Evolutionary conservation across 2,113 vertebrate species (phyloP).

Genomic region (Platysteira castanea): DNA sequence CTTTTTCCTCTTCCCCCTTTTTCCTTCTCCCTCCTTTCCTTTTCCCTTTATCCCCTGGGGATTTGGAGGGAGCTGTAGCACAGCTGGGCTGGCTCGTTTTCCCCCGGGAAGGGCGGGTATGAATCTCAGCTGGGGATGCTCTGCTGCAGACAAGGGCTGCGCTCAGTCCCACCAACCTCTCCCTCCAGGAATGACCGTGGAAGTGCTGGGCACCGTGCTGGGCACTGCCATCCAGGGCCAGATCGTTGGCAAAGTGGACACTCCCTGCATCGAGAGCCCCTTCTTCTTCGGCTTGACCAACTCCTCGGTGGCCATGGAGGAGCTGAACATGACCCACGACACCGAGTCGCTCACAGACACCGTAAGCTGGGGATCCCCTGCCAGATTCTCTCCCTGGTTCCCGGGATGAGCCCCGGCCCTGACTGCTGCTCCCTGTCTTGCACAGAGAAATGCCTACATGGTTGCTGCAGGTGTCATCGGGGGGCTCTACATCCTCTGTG

Average conservation of each 20-base stretch:
- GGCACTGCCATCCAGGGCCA: slow-evolving; percentile 94
- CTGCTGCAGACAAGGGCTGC: background rate
- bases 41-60: background rate
- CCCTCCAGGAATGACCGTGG: slow-evolving; percentile 89
- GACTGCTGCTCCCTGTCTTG: background rate
- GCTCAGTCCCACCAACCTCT: background rate
- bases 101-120: background rate
- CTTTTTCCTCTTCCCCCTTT: too few relatives aligned
- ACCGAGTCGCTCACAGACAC: slow-evolving; percentile 70
- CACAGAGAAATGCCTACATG: slow-evolving; percentile 86
- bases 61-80: background rate
- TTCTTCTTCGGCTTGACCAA: background rate
- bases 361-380: slow-evolving; percentile 59
- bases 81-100: background rate
- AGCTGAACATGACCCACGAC: slow-evolving; percentile 67
- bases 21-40: too few relatives aligned
- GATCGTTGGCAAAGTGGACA: slow-evolving; percentile 82
- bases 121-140: background rate
- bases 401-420: background rate
- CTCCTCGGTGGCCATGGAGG: slow-evolving; percentile 45
- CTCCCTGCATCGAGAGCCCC: slow-evolving; percentile 72
- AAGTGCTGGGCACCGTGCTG: slow-evolving; percentile 88
- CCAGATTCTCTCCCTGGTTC: accelerated
- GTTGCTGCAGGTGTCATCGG: slow-evolving; percentile 85
- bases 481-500: slow-evolving; percentile 86